Percentiles rank a stretch among this genome's conserved stretches.
phyloP scores from a whole-genome alignment of 1,140 invertebrate genomes.

The Tachypleus tridentatus region DNA sequence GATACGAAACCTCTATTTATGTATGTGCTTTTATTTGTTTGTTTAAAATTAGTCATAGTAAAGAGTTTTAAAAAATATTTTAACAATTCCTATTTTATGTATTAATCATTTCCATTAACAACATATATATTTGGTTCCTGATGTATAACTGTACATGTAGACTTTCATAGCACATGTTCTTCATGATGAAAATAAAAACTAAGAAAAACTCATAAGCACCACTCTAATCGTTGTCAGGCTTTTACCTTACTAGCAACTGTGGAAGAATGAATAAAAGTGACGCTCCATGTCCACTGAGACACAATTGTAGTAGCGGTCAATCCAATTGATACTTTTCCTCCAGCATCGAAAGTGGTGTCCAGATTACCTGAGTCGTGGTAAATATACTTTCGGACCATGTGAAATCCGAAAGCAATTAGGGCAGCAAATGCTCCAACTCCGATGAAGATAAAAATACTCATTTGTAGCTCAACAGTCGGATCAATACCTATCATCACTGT shows the following conservation, averaged over 20 bases:
- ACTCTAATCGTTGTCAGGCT: too few species aligned
- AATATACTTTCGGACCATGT: conserved; percentile 3
- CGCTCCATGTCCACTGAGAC: conserved; percentile 32
- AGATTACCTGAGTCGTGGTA: conserved; percentile 14
- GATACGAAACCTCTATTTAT: too few species aligned
- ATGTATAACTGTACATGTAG: too few species aligned
- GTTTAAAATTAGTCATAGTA: too few species aligned
- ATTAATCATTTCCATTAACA: too few species aligned
- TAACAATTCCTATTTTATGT: too few species aligned
- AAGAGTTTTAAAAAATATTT: too few species aligned
- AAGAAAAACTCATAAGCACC: too few species aligned
- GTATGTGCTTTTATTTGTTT: too few species aligned
- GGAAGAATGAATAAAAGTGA: conserved; percentile 35
- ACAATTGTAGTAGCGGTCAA: conserved; percentile 33
- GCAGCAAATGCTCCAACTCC: neutral
- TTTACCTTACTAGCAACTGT: conserved; percentile 22
- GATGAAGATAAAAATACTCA: neutral
- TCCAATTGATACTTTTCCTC: conserved; percentile 19
- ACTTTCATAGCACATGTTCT: too few species aligned
- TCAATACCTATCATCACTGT: neutral
- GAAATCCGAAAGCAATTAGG: neutral
- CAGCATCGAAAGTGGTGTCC: conserved; percentile 6
- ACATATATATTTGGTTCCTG: too few species aligned
- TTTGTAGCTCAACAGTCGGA: neutral
- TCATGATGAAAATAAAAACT: too few species aligned